Percentiles rank a stretch among this genome's conserved stretches.
Conservation (phyloP, 30 jellyfish, hydroid and myxozoan genomes). For the Pelagia noctiluca region DNA sequence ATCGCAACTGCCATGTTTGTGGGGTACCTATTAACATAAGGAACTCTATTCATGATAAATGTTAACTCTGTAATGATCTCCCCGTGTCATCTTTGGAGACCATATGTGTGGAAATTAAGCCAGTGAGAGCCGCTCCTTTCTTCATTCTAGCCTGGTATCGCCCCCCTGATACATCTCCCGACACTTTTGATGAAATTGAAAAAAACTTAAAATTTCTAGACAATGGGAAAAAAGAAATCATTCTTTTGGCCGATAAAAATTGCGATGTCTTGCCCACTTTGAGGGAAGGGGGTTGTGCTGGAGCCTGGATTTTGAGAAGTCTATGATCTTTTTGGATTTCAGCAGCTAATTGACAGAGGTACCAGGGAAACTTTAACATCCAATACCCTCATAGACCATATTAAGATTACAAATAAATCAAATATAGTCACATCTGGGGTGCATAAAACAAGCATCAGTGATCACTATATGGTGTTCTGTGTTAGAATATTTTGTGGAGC, state of each 20-base stretch:
- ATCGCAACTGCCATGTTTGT: no score
- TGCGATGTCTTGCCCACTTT: background rate
- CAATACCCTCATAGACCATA: no score
- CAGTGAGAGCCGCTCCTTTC: background rate
- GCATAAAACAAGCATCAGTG: constrained; percentile 21
- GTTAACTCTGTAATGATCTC: no score
- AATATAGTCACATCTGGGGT: background rate
- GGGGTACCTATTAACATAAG: no score
- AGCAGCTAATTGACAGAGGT: no score
- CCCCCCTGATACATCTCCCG: background rate
- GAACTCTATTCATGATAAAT: no score
- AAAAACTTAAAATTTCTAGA: constrained; percentile 2
- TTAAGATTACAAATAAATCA: no score
- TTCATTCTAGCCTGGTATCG: background rate
- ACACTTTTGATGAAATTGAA: background rate
- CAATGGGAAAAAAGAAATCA: constrained; percentile 8
- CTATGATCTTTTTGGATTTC: no score
- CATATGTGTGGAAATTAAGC: constrained; percentile 1
- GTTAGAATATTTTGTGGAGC: constrained; percentile 36
- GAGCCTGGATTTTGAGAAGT: no score
- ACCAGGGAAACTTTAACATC: no score
- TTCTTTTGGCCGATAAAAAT: no score
- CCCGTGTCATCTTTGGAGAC: constrained; percentile 12
- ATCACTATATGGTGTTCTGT: constrained; percentile 43
- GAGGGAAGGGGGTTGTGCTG: background rate